Conservation (phyloP, 2,888 invertebrate species). For the Dynastes grantii region DNA sequence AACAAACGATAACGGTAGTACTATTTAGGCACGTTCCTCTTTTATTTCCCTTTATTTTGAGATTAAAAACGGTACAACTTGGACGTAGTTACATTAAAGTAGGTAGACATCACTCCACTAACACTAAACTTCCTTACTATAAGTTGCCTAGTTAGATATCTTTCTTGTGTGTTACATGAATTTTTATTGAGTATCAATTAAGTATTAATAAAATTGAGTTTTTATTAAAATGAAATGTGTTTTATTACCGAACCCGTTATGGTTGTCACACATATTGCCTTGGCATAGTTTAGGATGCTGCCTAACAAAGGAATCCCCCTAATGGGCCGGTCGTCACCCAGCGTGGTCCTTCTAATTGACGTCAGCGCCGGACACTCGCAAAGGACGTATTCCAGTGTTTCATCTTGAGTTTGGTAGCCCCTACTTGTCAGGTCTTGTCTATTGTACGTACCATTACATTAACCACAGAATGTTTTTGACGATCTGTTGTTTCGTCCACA, state of each 20-base stretch:
- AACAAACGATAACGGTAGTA: conserved; percentile 2
- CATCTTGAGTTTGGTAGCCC: too few relatives aligned
- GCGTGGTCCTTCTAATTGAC: too few relatives aligned
- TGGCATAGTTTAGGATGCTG: too few relatives aligned
- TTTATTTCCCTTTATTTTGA: not conserved
- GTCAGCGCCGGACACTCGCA: too few relatives aligned
- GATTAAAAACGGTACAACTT: not conserved
- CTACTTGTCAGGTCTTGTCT: too few relatives aligned
- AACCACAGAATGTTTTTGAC: too few relatives aligned
- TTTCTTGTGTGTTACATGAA: not conserved
- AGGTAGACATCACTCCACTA: not conserved
- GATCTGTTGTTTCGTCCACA: too few relatives aligned
- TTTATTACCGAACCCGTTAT: not conserved
- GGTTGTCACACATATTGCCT: too few relatives aligned
- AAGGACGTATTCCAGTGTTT: too few relatives aligned
- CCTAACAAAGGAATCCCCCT: too few relatives aligned
- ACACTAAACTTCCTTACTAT: not conserved
- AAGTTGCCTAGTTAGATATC: conserved; percentile 5
- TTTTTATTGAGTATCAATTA: not conserved
- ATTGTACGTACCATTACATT: too few relatives aligned
- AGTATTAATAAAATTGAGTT: conserved; percentile 7
- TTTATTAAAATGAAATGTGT: not conserved
- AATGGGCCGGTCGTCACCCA: too few relatives aligned
- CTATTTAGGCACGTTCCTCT: not conserved
- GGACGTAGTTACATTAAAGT: not conserved